Evolutionary conservation across 2,113 vertebrate species (phyloP).

Genomic region (Lepisosteus oculatus): DNA sequence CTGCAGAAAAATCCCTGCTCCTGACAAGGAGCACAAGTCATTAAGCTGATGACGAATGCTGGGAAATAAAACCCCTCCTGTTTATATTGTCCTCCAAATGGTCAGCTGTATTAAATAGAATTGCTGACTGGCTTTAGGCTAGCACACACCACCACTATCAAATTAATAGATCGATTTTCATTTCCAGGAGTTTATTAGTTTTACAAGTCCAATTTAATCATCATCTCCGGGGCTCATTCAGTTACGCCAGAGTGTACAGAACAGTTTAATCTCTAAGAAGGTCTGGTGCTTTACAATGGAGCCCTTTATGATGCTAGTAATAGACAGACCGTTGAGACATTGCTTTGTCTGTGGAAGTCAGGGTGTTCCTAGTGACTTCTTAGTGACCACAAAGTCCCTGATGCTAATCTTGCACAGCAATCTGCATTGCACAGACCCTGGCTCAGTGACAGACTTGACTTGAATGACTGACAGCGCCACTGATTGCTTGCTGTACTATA

Average conservation of each 20-base stretch:
- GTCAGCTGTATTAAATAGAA: not conserved
- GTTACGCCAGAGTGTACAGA: not conserved
- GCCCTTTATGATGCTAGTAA: not conserved
- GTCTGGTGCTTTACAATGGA: not conserved
- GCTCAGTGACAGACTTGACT: not conserved
- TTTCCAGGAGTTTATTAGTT: slow-evolving; percentile 40
- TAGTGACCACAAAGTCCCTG: too few species aligned
- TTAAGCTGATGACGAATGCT: slow-evolving; percentile 13
- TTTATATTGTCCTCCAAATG: not conserved
- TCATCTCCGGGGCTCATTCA: not conserved
- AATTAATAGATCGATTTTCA: slow-evolving; percentile 42
- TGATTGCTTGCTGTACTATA: not conserved
- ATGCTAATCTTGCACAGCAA: not conserved
- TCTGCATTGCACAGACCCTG: not conserved
- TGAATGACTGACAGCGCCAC: not conserved
- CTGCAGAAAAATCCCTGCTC: not conserved
- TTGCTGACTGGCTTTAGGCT: slow-evolving; percentile 3
- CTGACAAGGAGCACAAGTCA: slow-evolving; percentile 9
- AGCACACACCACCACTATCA: slow-evolving; percentile 36
- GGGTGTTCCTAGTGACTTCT: too few species aligned
- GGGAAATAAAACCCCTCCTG: not conserved
- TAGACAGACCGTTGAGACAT: not conserved
- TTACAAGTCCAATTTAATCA: slow-evolving; percentile 36
- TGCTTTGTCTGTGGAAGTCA: not conserved
- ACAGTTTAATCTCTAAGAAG: not conserved